Conservation (phyloP, 2,888 invertebrate species). For the Acanthopleura granulata region DNA sequence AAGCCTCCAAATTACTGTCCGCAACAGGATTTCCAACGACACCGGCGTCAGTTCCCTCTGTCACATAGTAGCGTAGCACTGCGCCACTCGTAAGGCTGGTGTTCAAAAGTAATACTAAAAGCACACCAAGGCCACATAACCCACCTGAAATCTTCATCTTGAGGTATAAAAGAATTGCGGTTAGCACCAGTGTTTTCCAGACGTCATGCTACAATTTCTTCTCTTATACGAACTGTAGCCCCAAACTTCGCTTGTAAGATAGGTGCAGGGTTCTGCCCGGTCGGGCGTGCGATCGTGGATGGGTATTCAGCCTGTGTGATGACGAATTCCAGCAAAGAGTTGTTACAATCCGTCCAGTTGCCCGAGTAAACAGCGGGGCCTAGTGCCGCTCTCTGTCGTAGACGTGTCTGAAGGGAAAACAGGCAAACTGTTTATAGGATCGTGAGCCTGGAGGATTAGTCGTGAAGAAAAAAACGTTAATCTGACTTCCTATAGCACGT, state of each 20-base stretch:
- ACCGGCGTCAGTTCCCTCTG: slow-evolving; percentile 22
- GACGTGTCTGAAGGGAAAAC: slow-evolving; percentile 2
- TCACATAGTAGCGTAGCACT: slow-evolving; percentile 19
- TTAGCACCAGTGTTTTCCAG: too few relatives aligned
- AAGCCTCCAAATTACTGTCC: slow-evolving; percentile 21
- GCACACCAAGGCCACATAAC: too few relatives aligned
- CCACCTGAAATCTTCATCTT: too few relatives aligned
- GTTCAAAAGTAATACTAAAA: too few relatives aligned
- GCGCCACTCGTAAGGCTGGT: too few relatives aligned
- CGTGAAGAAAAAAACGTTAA: background rate
- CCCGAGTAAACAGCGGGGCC: background rate
- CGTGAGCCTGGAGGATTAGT: slow-evolving; percentile 3
- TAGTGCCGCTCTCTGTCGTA: background rate
- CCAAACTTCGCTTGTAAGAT: too few relatives aligned
- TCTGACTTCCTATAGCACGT: slow-evolving; percentile 12
- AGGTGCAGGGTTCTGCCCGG: too few relatives aligned
- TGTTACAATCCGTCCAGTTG: slow-evolving; percentile 7
- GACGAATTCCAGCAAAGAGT: background rate
- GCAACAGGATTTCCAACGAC: slow-evolving; percentile 25
- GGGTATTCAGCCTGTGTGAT: background rate
- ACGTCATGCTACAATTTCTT: too few relatives aligned
- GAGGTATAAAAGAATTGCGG: too few relatives aligned
- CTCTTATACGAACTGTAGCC: too few relatives aligned
- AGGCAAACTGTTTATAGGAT: background rate
- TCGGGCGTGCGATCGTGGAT: too few relatives aligned